phyloP scores from a whole-genome alignment of 2,797 vertebrate genomes.

The Clarias laeviceps region DNA sequence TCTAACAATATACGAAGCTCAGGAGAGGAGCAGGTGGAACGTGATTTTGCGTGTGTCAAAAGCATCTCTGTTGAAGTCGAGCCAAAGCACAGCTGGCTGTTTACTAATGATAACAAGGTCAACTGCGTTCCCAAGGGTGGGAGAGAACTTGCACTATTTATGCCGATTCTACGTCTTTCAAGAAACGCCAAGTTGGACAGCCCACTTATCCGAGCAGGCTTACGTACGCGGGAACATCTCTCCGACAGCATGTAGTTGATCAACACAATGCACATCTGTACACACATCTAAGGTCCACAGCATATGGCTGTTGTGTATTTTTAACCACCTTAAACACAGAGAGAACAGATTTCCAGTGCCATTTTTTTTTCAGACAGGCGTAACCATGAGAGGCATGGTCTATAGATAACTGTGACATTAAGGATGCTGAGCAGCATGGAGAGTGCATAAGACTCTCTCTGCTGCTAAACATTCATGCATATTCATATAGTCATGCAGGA shows the following conservation, averaged over 20 bases:
- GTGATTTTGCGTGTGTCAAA: slow-evolving; percentile 22
- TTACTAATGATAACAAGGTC: slow-evolving; percentile 55
- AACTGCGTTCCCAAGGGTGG: slow-evolving; percentile 37
- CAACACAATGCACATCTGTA: neutral
- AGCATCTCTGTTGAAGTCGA: slow-evolving; percentile 25
- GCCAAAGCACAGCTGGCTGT: slow-evolving; percentile 34
- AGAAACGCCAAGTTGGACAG: slow-evolving; percentile 47
- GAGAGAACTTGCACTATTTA: slow-evolving; percentile 48
- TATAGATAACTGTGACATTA: neutral
- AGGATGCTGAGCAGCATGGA: neutral
- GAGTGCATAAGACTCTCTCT: neutral
- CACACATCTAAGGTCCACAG: neutral
- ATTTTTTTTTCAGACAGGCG: neutral
- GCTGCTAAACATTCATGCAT: slow-evolving; percentile 45
- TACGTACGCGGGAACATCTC: neutral
- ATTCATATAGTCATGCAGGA: slow-evolving; percentile 22
- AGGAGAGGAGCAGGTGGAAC: neutral
- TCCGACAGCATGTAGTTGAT: neutral
- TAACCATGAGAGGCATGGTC: neutral
- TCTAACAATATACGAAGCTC: slow-evolving; percentile 1
- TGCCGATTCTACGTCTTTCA: slow-evolving; percentile 44
- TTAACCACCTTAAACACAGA: neutral
- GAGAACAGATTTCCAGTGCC: neutral
- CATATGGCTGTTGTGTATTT: neutral
- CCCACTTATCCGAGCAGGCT: neutral